phyloP scores from a whole-genome alignment of 1,140 invertebrate genomes.

The Streblospio benedicti region DNA sequence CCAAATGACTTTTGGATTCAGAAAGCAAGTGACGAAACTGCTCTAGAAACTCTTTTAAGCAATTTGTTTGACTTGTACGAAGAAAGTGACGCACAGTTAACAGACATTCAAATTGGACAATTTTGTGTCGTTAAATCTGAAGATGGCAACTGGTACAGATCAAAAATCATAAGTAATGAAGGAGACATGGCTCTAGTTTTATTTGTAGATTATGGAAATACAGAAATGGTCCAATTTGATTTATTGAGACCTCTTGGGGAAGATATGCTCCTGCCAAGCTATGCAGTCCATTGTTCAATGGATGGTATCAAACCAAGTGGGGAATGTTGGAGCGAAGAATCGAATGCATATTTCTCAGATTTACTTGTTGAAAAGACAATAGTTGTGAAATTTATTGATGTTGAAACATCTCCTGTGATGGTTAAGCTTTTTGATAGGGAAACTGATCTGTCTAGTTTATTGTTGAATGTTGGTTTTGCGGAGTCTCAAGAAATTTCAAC shows the following conservation, averaged over 20 bases:
- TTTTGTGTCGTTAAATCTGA: constrained; percentile 63
- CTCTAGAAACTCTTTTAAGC: constrained; percentile 39
- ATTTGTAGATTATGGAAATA: constrained; percentile 70
- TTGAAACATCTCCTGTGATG: too few relatives aligned
- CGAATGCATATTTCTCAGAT: too few relatives aligned
- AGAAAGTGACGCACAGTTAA: not conserved
- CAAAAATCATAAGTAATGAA: constrained; percentile 60
- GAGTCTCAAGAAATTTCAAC: too few relatives aligned
- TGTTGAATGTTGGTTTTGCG: too few relatives aligned
- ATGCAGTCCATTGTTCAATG: too few relatives aligned
- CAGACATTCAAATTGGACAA: constrained; percentile 46
- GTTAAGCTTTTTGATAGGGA: too few relatives aligned
- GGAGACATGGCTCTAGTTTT: constrained; percentile 57
- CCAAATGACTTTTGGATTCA: constrained; percentile 45
- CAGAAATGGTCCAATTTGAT: constrained; percentile 42
- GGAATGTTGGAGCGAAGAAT: too few relatives aligned
- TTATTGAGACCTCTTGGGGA: not conserved
- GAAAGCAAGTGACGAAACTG: constrained; percentile 30
- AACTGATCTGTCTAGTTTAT: too few relatives aligned
- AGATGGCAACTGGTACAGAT: constrained; percentile 70
- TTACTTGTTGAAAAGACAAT: too few relatives aligned
- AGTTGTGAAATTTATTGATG: too few relatives aligned
- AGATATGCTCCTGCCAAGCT: too few relatives aligned
- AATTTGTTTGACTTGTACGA: constrained; percentile 23
- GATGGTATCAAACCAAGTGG: too few relatives aligned